Evolutionary conservation across 30 jellyfish, hydroid and myxozoan species (phyloP).

Genomic region (Catostylus mosaicus): DNA sequence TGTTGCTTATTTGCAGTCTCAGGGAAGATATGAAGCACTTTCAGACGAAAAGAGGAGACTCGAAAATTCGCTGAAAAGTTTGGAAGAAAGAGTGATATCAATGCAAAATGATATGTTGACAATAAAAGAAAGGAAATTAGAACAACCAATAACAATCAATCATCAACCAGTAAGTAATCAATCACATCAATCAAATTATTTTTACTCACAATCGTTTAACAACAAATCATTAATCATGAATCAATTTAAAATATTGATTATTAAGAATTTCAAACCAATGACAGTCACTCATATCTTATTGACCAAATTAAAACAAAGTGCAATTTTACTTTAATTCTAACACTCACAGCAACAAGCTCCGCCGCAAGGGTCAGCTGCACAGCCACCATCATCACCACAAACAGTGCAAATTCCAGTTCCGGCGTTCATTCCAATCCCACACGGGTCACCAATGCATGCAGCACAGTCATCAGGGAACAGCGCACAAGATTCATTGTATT

Average conservation of each 20-base stretch:
- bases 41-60: constrained; percentile 76
- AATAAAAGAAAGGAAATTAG: constrained; percentile 49
- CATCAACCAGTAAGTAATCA: constrained; percentile 44
- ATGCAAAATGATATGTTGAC: constrained; percentile 89
- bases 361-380: constrained; percentile 54
- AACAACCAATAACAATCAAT: constrained; percentile 71
- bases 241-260: no score
- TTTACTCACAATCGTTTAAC: no score
- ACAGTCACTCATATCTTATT: no score
- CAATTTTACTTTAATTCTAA: no score
- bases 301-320: no score
- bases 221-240: no score
- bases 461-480: constrained; percentile 28
- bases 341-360: constrained; percentile 63
- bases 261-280: no score
- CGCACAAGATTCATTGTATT: constrained; percentile 36
- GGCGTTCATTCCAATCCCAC: constrained; percentile 41
- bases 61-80: constrained; percentile 68
- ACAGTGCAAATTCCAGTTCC: constrained; percentile 71
- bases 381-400: constrained; percentile 62
- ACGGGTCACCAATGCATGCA: constrained; percentile 21
- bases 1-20: constrained; percentile 47
- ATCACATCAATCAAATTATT: no score
- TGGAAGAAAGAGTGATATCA: constrained; percentile 75
- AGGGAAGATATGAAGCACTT: constrained; percentile 73